Evolutionary conservation across 1,140 invertebrate genomes (phyloP), one percentile per base, ranked within the genome.

Genomic region (Stratiolaelaps scimitus): DNA sequence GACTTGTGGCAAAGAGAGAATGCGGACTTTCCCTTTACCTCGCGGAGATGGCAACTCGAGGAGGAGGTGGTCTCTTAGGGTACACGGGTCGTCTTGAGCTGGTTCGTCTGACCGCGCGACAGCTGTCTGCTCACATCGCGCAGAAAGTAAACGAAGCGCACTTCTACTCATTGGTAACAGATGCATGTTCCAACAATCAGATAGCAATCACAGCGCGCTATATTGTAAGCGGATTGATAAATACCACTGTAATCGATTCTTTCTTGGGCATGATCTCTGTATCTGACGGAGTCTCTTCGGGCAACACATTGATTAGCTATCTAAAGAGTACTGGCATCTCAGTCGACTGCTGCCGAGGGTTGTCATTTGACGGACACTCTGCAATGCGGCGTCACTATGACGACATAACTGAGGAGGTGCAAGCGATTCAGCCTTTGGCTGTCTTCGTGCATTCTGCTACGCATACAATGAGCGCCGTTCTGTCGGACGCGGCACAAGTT

Each of bases 361-460:
- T 60, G 53, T 60, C 53, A 34, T 60, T 60, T 23, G 53, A 60
- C 34, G 53, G 53, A 15, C 26, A 26, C 20, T 23, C 34, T 15
- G 34, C 4, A 29, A 60, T 60, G 53, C 53, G 53, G 15, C 53
- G 53, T 60, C 53, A 60, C 23, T 60, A 60, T 10, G 53, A 17
- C 15, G 53, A 60, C 53, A 60, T 60, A 15, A 60, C 26, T 60
- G 53, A 60, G 15, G 53, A 60, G 53, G 53, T 60, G 2, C 53
- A 60, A 60, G 53, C 53, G 2, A 34, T 60, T 26, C 53, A 60
- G 53, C 53, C 53, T 1, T 26, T 34, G 53, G 23, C 53, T 15
- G 23, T 60, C 15, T 60, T 60, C 20, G 23, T 26, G 4, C 53
- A 60, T 23, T 60, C 53, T 15, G 53, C 53, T 17, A 60, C 26